Percentiles rank a stretch among this genome's conserved stretches.
These are phyloP conservation scores for Propithecus coquereli DNA, from an alignment of 2,113 vertebrate species.

Conservation along the genomic window DNA sequence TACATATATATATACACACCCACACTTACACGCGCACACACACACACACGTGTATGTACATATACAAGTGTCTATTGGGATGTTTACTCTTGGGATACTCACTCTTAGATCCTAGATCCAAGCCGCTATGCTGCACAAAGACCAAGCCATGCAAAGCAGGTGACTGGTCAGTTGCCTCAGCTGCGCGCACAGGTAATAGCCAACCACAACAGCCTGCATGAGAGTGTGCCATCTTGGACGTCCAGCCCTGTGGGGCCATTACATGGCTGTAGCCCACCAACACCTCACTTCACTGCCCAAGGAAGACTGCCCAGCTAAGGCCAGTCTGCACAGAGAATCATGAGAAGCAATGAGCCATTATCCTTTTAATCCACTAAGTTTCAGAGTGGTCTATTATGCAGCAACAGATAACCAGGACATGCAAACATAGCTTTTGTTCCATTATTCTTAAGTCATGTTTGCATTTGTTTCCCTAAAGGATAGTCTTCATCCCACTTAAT, in stretches of 20 bases:
- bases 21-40: not conserved
- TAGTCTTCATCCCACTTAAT: not conserved
- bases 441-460: not conserved
- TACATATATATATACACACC: not conserved
- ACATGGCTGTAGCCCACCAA: not conserved
- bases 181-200: not conserved
- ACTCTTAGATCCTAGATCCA: not conserved
- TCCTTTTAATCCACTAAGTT: not conserved
- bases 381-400: not conserved
- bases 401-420: not conserved
- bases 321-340: not conserved
- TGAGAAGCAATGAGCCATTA: not conserved
- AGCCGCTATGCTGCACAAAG: not conserved
- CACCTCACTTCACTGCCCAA: no score
- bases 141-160: fast-evolving
- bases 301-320: not conserved
- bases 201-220: fast-evolving
- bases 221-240: fast-evolving
- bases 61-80: no score
- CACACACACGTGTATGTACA: not conserved
- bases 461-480: not conserved
- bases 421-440: not conserved
- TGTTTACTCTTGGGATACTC: not conserved
- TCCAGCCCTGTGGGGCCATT: no score
- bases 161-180: not conserved